These are phyloP conservation scores for Drosophila eugracilis DNA, from an alignment of 1,140 invertebrate species.

Conservation along the genomic window DNA sequence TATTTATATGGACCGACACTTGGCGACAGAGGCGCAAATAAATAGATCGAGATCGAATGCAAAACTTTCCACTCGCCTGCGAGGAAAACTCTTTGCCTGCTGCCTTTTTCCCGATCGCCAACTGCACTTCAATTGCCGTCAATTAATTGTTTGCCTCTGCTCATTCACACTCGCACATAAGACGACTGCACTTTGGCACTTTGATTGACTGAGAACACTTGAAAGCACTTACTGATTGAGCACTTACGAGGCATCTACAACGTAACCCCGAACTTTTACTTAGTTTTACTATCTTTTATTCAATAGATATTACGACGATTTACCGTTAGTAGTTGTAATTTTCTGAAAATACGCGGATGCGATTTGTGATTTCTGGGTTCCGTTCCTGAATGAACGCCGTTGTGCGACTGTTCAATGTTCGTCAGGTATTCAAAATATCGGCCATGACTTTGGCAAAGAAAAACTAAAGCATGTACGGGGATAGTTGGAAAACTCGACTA, in stretches of 20 bases:
- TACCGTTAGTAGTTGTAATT: slow-evolving; percentile 6
- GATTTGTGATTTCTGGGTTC: slow-evolving; percentile 33
- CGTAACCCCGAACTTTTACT: slow-evolving; percentile 1
- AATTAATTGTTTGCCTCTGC: slow-evolving; percentile 68
- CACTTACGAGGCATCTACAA: background rate
- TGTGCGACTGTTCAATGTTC: slow-evolving; percentile 60
- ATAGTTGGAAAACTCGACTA: slow-evolving; percentile 12
- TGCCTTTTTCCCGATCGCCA: slow-evolving; percentile 29
- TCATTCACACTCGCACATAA: slow-evolving; percentile 18
- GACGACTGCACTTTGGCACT: slow-evolving; percentile 41
- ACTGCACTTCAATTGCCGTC: slow-evolving; percentile 74
- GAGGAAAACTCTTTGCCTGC: slow-evolving; percentile 59
- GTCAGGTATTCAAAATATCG: slow-evolving; percentile 75
- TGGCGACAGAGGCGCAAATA: slow-evolving; percentile 40
- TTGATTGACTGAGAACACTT: slow-evolving; percentile 4
- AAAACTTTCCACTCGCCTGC: slow-evolving; percentile 77
- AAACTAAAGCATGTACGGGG: slow-evolving; percentile 40
- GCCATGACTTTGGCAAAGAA: slow-evolving; percentile 73
- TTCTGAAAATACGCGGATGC: slow-evolving; percentile 21
- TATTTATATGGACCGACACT: slow-evolving; percentile 67
- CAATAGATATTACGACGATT: slow-evolving; percentile 1
- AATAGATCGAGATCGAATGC: slow-evolving; percentile 61
- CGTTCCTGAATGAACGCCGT: slow-evolving; percentile 53
- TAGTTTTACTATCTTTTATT: background rate
- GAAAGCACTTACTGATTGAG: slow-evolving; percentile 4